Base-by-base conservation (phyloP, 2,888 invertebrate genomes). In the Pharmacophagus antenor region DNA sequence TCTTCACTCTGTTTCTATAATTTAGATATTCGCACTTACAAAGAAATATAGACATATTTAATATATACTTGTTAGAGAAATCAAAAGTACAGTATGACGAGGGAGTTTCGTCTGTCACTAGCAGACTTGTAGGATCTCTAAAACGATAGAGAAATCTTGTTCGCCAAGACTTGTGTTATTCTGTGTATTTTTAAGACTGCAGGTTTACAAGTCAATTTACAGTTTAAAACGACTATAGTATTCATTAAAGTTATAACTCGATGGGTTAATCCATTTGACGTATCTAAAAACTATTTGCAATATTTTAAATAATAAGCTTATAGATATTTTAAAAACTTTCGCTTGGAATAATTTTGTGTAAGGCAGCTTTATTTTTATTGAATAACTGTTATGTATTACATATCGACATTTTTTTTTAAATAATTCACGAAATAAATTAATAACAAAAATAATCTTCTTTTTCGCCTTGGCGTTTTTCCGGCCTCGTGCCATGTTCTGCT, bases 31-130 rank as follows among this genome's bases (percentile, higher is more conserved):
- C 12, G 31, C 31, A 31, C 12, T 31, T 31, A 31, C 31, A 31
- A 31, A 15, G 31, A 10, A 10, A 7, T 31, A 31, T 15, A 31
- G 15, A 10, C 31, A 15, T 31, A 31, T 3, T 31, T 10, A 31
- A 12, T 72, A 72, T 68, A 73, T 77, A 73, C 74, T 76, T 74
- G 77, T 79, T 77, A 78, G 73, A 75, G 80, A 80, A 79, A 82
- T 80, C 74, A 74, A 18, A 27, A 46, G 46, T 25, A 66, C 65
- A 66, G 65, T 64, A 70, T 69, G 66, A 60, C 59, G 67, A 63
- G 67, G 66, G 70, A 79, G 77, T 80, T 74, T 79, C 74, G 67
- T 63, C 63, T 51, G 57, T 53, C 52, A 37, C n/a, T 17, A 55
- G 47, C 51, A 44, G 56, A 56, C 49, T 62, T 56, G 57, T 48